Conservation (phyloP, 2,888 invertebrate species). For the Neelides folsomi region DNA sequence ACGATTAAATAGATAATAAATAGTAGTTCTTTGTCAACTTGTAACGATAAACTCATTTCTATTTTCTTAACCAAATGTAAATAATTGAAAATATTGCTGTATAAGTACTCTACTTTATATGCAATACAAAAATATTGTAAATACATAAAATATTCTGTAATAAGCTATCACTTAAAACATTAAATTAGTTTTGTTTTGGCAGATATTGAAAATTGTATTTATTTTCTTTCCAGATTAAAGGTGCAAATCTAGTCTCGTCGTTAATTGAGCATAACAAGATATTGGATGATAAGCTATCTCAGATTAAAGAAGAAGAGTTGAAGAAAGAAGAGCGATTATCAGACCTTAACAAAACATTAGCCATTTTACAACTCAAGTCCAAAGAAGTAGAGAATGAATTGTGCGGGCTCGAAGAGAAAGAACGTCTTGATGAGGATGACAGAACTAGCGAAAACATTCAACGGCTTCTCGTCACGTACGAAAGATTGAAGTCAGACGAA, state of each 20-base stretch:
- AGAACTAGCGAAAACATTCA: constrained; percentile 16
- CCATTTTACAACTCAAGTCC: constrained; percentile 13
- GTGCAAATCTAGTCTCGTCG: constrained; percentile 17
- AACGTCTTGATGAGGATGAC: constrained; percentile 5
- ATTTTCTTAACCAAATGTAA: no score
- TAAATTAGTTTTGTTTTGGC: no score
- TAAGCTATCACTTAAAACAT: no score
- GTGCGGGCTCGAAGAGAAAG: constrained; percentile 8
- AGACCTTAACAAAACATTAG: constrained; percentile 5
- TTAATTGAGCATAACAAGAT: constrained; percentile 19
- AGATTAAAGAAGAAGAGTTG: constrained; percentile 9
- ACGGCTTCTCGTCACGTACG: constrained; percentile 38
- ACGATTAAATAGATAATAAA: no score
- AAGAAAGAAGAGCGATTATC: background rate
- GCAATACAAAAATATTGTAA: no score
- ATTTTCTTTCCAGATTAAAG: background rate
- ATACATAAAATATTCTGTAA: no score
- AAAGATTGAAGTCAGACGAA: constrained; percentile 58
- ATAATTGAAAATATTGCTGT: no score
- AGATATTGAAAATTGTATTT: no score
- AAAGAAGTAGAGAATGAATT: constrained; percentile 12
- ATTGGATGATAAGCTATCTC: constrained; percentile 18
- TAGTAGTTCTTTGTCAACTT: no score
- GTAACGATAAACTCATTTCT: no score
- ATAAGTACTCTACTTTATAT: no score